Evolutionary conservation across 2,113 vertebrate genomes (phyloP).

Genomic region (Eretmochelys imbricata): DNA sequence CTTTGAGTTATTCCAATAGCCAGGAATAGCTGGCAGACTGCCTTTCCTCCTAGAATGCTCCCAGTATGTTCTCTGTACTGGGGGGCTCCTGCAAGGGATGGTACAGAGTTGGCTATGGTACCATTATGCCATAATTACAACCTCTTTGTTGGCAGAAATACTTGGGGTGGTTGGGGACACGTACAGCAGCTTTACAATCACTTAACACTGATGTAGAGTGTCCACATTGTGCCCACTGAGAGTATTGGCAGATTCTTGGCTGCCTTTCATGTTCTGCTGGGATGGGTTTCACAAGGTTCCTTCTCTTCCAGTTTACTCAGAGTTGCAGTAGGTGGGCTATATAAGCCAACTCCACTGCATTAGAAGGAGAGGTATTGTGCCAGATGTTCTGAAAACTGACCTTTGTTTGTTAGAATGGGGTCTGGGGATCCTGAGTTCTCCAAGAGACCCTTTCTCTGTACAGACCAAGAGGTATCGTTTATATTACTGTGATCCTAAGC

Average conservation of each 20-base stretch:
- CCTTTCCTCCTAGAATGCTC: neutral
- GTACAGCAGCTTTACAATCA: no score
- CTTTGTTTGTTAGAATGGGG: no score
- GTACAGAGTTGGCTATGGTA: no score
- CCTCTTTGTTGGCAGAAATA: neutral
- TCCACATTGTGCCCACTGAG: no score
- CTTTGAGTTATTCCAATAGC: neutral
- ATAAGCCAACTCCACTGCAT: constrained; percentile 15
- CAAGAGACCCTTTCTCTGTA: no score
- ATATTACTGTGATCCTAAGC: no score
- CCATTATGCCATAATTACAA: no score
- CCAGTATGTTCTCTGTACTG: neutral
- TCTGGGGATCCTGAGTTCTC: no score
- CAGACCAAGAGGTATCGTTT: no score
- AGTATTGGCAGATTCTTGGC: neutral
- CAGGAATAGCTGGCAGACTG: neutral
- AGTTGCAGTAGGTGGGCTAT: neutral
- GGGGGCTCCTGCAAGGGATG: no score
- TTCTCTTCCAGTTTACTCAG: neutral
- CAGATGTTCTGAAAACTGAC: neutral
- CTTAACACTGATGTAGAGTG: no score
- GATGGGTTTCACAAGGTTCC: constrained; percentile 13
- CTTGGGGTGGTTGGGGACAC: neutral
- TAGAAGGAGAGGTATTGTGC: constrained; percentile 1
- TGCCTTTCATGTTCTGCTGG: fast-evolving